phyloP scores from a whole-genome alignment of 1,140 invertebrate genomes.

The Calephelis nemesis region DNA sequence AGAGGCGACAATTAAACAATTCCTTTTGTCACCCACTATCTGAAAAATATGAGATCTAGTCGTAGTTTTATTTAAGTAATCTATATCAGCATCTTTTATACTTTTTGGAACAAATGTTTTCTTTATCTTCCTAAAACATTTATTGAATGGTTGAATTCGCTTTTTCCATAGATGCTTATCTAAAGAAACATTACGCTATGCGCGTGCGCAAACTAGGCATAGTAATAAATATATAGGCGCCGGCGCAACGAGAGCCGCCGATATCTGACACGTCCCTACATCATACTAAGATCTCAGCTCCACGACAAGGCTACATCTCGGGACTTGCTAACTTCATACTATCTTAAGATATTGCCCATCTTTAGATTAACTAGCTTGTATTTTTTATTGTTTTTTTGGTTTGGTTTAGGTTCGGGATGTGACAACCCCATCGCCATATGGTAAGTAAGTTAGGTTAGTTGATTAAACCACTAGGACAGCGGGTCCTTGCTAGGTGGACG shows the following conservation, averaged over 20 bases:
- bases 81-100: background rate
- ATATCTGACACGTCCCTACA: slow-evolving; percentile 24
- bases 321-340: slow-evolving; percentile 19
- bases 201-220: slow-evolving; percentile 42
- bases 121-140: slow-evolving; percentile 25
- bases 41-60: too few relatives aligned
- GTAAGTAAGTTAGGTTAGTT: too few relatives aligned
- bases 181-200: slow-evolving; percentile 41
- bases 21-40: too few relatives aligned
- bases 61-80: background rate
- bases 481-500: too few relatives aligned
- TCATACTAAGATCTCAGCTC: slow-evolving; percentile 14
- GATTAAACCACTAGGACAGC: too few relatives aligned
- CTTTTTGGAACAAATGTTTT: background rate
- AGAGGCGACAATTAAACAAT: too few relatives aligned
- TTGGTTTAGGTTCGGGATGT: too few relatives aligned
- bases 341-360: background rate
- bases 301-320: slow-evolving; percentile 16
- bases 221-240: slow-evolving; percentile 52
- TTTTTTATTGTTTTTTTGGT: too few relatives aligned
- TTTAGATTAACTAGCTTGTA: background rate
- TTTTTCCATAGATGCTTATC: slow-evolving; percentile 49
- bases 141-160: slow-evolving; percentile 35
- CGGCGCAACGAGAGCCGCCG: slow-evolving; percentile 26
- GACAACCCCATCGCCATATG: too few relatives aligned